Evolutionary conservation across 2,797 vertebrate genomes (phyloP).

Genomic region (Masticophis lateralis): DNA sequence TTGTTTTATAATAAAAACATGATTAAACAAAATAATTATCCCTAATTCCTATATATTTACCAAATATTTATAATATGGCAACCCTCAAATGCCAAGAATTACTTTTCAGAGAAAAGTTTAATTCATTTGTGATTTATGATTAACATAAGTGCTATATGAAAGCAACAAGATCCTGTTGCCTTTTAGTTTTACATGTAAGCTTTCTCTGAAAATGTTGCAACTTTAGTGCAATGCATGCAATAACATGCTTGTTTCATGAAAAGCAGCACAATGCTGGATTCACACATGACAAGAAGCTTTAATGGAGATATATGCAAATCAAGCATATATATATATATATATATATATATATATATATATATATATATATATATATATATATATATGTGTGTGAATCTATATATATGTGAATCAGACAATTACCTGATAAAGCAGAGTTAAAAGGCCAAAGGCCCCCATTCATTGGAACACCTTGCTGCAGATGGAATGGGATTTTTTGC

Average conservation of each 20-base stretch:
- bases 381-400: too few relatives aligned
- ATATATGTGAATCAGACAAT: background rate
- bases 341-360: too few relatives aligned
- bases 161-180: slow-evolving; percentile 46
- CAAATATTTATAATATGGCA: background rate
- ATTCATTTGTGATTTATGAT: background rate
- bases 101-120: background rate
- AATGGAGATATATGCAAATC: background rate
- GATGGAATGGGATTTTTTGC: too few relatives aligned
- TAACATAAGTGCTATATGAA: background rate
- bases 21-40: background rate
- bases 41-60: background rate
- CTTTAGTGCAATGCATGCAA: background rate
- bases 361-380: too few relatives aligned
- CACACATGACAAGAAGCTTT: background rate
- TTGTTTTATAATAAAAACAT: slow-evolving; percentile 35
- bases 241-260: background rate
- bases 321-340: background rate
- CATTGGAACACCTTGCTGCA: background rate
- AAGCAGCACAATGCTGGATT: background rate
- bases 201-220: slow-evolving; percentile 23
- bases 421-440: background rate
- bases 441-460: background rate
- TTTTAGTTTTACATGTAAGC: slow-evolving; percentile 36
- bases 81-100: background rate